phyloP scores from a whole-genome alignment of 1,140 invertebrate genomes.

The Marisa cornuarietis region DNA sequence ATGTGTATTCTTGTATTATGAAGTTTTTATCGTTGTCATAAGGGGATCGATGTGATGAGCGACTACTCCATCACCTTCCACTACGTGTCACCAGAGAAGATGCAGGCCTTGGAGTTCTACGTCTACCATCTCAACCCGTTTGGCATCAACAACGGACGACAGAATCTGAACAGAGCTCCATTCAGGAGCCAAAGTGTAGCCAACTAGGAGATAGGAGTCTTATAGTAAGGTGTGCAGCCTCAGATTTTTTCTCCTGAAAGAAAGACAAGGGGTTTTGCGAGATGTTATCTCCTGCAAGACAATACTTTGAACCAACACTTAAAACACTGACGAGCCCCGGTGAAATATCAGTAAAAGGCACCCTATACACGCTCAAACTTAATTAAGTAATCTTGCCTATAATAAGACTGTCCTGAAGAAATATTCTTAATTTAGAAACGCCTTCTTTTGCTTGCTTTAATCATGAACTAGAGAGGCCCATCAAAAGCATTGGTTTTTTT shows the following conservation, averaged over 20 bases:
- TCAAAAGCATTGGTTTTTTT: too few relatives aligned
- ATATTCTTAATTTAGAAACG: too few relatives aligned
- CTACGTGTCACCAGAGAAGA: constrained; percentile 82
- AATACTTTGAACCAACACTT: too few relatives aligned
- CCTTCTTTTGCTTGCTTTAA: too few relatives aligned
- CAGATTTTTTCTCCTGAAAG: background rate
- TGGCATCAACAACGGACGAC: constrained; percentile 28
- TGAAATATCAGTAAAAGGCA: too few relatives aligned
- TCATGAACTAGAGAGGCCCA: too few relatives aligned
- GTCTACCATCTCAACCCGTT: constrained; percentile 47
- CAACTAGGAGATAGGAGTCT: background rate
- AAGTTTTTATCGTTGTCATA: constrained; percentile 45
- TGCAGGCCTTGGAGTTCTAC: constrained; percentile 53
- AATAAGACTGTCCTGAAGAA: too few relatives aligned
- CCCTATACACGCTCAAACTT: too few relatives aligned
- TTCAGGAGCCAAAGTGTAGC: constrained; percentile 14
- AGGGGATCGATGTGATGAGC: constrained; percentile 91
- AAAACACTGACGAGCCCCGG: too few relatives aligned
- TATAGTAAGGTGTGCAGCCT: too few relatives aligned
- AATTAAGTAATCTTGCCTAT: too few relatives aligned
- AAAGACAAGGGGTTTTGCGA: background rate
- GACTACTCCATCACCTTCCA: constrained; percentile 96
- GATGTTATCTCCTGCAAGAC: constrained; percentile 3
- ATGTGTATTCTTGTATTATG: too few relatives aligned
- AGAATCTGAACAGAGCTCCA: constrained; percentile 33